Base-by-base conservation (phyloP, 1,140 invertebrate species). In the Heliconius nattereri region DNA sequence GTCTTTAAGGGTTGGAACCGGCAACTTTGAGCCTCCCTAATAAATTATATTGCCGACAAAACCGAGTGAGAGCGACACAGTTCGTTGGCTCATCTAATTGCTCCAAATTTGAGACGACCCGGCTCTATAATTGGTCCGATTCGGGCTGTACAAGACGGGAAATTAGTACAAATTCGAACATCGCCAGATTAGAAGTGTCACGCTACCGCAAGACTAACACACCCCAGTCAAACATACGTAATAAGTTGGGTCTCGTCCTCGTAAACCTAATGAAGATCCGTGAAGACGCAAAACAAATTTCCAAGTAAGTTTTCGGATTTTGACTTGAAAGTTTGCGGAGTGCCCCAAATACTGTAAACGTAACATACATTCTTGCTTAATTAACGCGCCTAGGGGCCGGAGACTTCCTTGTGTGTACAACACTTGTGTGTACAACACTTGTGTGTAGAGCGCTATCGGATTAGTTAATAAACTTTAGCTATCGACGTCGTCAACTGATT, bases 31-130 rank as follows among this genome's bases (percentile, higher is more conserved):
- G 90, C 89, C 87, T 86, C 88, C 91, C 91, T 92, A 92, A 92
- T 93, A 94, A 94, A 94, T 94, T 94, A 94, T 94, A 93, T 94
- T 92, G 92, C 89, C 88, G 91, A 91, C 91, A 92, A 93, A 94
- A 93, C 92, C 92, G 91, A 91, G 87, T 91, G 89, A 91, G 89
- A 88, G 85, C 90, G 91, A 92, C 90, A 91, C 89, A 92, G 90
- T 91, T 93, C 91, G 92, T 92, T 93, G 91, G 88, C 88, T 93
- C 89, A 91, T 91, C 91, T 93, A 94, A 93, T 93, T 92, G 92
- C 90, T 92, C 89, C 88, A 92, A 94, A 94, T 94, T 94, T 87
- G 86, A 86, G 82, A 87, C 85, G 87, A 90, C 88, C 90, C 88
- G 84, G 87, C 91, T 92, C 72, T 90, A 92, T 94, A 92, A 94